phyloP scores from a whole-genome alignment of 2,113 vertebrate genomes.

The Nyctibius bracteatus region DNA sequence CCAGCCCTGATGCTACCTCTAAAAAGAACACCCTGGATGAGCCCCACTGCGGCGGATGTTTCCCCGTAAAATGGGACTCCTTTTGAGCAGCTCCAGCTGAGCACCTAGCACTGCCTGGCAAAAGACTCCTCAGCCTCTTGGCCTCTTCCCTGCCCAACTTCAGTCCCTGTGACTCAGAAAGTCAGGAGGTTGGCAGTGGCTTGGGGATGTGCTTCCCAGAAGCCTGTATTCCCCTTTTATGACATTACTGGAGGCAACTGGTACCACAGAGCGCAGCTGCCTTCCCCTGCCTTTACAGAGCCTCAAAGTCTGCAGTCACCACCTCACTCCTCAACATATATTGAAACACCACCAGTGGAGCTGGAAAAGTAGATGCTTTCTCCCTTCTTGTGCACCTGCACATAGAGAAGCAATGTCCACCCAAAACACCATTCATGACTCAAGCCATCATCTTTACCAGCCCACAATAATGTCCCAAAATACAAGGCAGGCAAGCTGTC shows the following conservation, averaged over 20 bases:
- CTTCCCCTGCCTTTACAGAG: not conserved
- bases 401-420: not conserved
- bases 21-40: not conserved
- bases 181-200: not conserved
- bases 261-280: not conserved
- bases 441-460: not conserved
- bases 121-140: not conserved
- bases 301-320: not conserved
- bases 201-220: not conserved
- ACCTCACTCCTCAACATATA: not conserved
- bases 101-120: not conserved
- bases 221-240: not conserved
- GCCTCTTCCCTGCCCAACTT: not conserved
- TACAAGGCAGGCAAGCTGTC: not conserved
- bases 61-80: not conserved
- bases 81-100: not conserved
- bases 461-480: not conserved
- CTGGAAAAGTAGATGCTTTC: not conserved
- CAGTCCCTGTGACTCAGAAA: not conserved
- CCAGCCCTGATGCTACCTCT: not conserved
- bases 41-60: fast-evolving
- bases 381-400: not conserved
- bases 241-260: not conserved
- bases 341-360: not conserved
- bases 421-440: not conserved